A percentile compares a stretch with the other conserved stretches of the same genome.
Conservation (phyloP, 2,113 vertebrate genomes). For the Stegostoma tigrinum region DNA sequence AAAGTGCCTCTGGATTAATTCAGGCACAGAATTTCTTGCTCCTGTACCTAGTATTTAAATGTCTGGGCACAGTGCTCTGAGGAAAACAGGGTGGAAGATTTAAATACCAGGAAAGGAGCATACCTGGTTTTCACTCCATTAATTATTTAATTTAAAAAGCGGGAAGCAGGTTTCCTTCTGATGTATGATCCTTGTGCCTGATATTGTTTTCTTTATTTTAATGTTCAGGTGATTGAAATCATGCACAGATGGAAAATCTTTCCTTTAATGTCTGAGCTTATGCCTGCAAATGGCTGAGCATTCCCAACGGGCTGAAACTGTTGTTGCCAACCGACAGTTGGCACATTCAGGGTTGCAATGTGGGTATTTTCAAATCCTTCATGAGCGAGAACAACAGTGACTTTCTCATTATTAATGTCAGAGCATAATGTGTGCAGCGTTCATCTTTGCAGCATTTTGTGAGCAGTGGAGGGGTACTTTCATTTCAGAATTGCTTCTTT, state of each 20-base stretch:
- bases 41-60: neutral
- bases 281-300: neutral
- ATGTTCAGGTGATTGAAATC: neutral
- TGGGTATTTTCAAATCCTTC: neutral
- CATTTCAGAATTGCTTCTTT: neutral
- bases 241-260: neutral
- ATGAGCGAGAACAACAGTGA: neutral
- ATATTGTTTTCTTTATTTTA: neutral
- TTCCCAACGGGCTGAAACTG: neutral
- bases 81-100: neutral
- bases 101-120: neutral
- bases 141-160: neutral
- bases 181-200: neutral
- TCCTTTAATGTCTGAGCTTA: neutral
- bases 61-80: neutral
- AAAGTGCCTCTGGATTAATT: neutral
- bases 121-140: neutral
- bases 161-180: neutral
- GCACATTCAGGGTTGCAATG: neutral
- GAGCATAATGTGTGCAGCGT: neutral
- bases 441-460: neutral
- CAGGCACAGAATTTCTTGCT: neutral
- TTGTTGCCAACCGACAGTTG: neutral
- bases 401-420: neutral
- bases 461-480: neutral